These are phyloP conservation scores for Turdus rufiventris DNA, from an alignment of 2,113 vertebrate genomes.

Conservation along the genomic window DNA sequence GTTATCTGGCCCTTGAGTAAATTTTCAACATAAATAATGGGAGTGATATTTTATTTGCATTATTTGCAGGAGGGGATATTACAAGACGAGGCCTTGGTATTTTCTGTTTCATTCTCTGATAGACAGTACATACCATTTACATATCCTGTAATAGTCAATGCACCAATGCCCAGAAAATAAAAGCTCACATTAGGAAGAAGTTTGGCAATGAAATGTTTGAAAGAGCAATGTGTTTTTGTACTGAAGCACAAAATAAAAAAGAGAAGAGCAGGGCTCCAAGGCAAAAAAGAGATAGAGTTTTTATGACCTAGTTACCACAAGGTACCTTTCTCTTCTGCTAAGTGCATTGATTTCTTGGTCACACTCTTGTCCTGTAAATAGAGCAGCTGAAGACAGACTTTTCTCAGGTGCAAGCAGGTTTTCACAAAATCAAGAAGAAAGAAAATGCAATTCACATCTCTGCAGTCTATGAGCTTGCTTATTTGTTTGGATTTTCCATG, in stretches of 20 bases:
- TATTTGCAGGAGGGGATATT: not conserved
- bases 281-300: constrained; percentile 16
- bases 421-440: not conserved
- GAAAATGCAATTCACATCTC: not conserved
- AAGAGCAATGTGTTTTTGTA: not conserved
- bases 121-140: not conserved
- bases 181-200: not conserved
- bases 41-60: not conserved
- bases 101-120: not conserved
- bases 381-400: constrained; percentile 8
- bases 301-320: constrained; percentile 25
- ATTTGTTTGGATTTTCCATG: not conserved
- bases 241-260: not conserved
- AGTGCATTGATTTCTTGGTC: constrained; percentile 44
- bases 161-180: not conserved
- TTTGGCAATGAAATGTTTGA: not conserved
- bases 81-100: not conserved
- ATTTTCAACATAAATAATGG: not conserved
- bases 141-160: not conserved
- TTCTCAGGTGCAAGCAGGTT: not conserved
- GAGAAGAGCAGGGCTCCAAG: not conserved
- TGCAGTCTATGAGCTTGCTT: not conserved
- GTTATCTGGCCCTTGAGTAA: not conserved
- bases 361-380: not conserved
- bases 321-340: constrained; percentile 28